Evolutionary conservation across 2,797 vertebrate genomes (phyloP).

Genomic region (Hydrolagus colliei): DNA sequence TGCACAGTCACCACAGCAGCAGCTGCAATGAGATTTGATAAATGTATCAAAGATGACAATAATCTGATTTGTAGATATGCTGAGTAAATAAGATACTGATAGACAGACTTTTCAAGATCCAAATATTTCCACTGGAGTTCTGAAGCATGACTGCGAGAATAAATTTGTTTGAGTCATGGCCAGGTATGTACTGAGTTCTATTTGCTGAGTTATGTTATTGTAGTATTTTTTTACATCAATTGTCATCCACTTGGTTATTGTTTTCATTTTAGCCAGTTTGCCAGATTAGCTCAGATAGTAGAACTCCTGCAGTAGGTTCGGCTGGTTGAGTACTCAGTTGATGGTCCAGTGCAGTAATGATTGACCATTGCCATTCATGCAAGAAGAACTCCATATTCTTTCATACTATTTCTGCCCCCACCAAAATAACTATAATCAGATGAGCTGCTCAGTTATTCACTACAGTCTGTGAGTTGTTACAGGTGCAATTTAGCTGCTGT

Average conservation of each 20-base stretch:
- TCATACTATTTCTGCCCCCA: no score
- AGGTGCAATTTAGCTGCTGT: no score
- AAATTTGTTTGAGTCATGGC: neutral
- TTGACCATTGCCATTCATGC: no score
- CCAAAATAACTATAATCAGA: no score
- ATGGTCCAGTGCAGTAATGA: no score
- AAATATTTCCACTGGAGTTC: neutral
- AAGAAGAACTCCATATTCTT: no score
- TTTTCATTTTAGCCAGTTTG: no score
- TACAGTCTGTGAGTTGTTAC: no score
- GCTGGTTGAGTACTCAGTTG: no score
- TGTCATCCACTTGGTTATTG: neutral
- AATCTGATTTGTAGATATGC: conserved; percentile 35
- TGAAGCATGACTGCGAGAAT: neutral
- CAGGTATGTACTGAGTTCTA: neutral
- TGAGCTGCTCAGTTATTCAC: no score
- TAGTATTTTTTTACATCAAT: neutral
- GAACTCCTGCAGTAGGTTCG: no score
- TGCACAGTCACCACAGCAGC: conserved; percentile 46
- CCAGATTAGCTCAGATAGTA: no score
- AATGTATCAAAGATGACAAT: conserved; percentile 37
- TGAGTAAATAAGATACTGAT: neutral
- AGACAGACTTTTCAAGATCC: neutral
- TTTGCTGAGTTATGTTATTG: neutral
- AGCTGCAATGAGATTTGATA: conserved; percentile 48